phyloP scores from a whole-genome alignment of 2,797 vertebrate species.

The Pangasius sanitwongsei region DNA sequence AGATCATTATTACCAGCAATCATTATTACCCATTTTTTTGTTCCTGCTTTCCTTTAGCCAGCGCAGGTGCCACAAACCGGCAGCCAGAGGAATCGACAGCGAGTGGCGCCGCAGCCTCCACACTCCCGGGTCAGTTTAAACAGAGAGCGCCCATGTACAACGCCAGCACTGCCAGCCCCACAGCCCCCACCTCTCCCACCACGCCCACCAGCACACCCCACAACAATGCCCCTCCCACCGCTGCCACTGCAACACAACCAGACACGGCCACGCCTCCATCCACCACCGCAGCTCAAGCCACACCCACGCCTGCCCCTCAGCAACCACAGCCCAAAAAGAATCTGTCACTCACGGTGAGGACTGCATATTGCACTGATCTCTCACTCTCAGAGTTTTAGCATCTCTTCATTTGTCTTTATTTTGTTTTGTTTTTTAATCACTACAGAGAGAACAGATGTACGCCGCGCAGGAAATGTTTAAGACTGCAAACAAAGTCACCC shows the following conservation, averaged over 20 bases:
- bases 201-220: slow-evolving; percentile 73
- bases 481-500: slow-evolving; percentile 97
- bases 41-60: slow-evolving; percentile 62
- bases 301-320: slow-evolving; percentile 79
- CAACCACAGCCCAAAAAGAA: slow-evolving; percentile 89
- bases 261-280: slow-evolving; percentile 77
- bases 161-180: slow-evolving; percentile 81
- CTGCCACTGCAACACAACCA: slow-evolving; percentile 77
- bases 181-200: slow-evolving; percentile 78
- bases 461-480: slow-evolving; percentile 99
- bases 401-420: not conserved
- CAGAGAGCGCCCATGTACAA: slow-evolving; percentile 96
- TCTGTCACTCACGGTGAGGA: slow-evolving; percentile 88
- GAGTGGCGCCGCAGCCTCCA: slow-evolving; percentile 71
- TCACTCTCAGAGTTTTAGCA: not conserved
- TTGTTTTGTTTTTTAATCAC: not conserved
- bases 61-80: slow-evolving; percentile 77
- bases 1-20: not conserved
- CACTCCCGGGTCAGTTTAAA: slow-evolving; percentile 90
- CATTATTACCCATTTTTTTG: not conserved
- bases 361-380: not conserved
- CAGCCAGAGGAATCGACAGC: slow-evolving; percentile 85
- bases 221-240: slow-evolving; percentile 79
- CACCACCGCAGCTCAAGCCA: slow-evolving; percentile 75
- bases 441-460: slow-evolving; percentile 94